A percentile compares a stretch with the other conserved stretches of the same genome.
Evolutionary conservation across 2,113 vertebrate genomes (phyloP).

Genomic region (Oreochromis tanganicae): DNA sequence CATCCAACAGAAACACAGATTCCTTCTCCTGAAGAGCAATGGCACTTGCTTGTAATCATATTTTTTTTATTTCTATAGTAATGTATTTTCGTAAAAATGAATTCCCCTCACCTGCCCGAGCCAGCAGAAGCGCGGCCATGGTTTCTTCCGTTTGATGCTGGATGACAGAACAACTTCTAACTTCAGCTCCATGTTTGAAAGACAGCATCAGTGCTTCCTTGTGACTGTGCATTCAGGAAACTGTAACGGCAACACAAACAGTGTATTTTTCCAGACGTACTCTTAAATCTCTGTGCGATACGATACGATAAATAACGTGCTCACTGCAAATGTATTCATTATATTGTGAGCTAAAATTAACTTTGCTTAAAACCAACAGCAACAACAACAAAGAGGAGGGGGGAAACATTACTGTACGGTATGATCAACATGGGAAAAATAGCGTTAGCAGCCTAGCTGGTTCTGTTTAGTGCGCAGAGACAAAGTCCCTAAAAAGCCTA

Average conservation of each 20-base stretch:
- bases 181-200: constrained; percentile 67
- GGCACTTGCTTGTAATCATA: not conserved
- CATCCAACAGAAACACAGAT: constrained; percentile 84
- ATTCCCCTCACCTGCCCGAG: constrained; percentile 68
- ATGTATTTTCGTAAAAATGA: not conserved
- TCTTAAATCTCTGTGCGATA: not conserved
- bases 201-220: not conserved
- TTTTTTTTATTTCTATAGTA: not conserved
- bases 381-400: not conserved
- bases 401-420: not conserved
- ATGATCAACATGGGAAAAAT: not conserved
- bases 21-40: constrained; percentile 82
- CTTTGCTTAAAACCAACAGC: not conserved
- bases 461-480: not conserved
- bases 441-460: constrained; percentile 47
- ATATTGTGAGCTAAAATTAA: not conserved
- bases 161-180: constrained; percentile 74
- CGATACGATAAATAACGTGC: not conserved
- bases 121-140: constrained; percentile 80
- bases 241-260: not conserved
- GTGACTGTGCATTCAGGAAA: not conserved
- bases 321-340: not conserved
- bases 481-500: not conserved
- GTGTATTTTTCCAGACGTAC: not conserved
- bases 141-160: constrained; percentile 77